phyloP scores from a whole-genome alignment of 2,113 vertebrate species.

The Chiloscyllium plagiosum region DNA sequence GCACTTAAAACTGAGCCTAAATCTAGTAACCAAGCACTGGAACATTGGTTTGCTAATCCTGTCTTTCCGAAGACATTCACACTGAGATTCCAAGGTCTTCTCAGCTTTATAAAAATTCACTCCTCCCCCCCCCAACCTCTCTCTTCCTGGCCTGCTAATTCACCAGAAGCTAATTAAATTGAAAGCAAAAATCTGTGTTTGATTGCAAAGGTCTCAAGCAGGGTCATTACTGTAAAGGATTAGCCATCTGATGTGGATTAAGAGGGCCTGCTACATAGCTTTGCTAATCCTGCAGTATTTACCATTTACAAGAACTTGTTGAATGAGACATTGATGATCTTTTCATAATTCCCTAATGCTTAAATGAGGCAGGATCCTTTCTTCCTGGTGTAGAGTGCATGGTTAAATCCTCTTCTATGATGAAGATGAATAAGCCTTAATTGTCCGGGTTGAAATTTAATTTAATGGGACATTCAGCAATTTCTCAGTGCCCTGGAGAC shows the following conservation, averaged over 20 bases:
- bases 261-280: slow-evolving; percentile 8
- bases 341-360: slow-evolving; percentile 29
- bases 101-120: not conserved
- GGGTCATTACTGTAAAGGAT: slow-evolving; percentile 19
- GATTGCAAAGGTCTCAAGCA: slow-evolving; percentile 20
- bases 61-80: not conserved
- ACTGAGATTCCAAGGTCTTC: not conserved
- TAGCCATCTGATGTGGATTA: slow-evolving; percentile 34
- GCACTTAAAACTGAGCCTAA: not conserved
- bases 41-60: not conserved
- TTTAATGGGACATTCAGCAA: not conserved
- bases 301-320: slow-evolving; percentile 27
- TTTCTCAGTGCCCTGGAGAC: not conserved
- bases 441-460: slow-evolving; percentile 10
- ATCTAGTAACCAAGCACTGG: too few species aligned
- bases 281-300: not conserved
- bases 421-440: slow-evolving; percentile 1
- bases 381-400: not conserved
- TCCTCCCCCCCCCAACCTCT: not conserved
- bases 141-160: not conserved
- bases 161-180: slow-evolving; percentile 33
- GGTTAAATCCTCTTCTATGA: slow-evolving; percentile 1
- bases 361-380: slow-evolving; percentile 20
- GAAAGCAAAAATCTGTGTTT: not conserved
- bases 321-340: slow-evolving; percentile 31